These are phyloP conservation scores for Atopsyche davidsoni DNA, from an alignment of 1,140 invertebrate species.

Conservation along the genomic window DNA sequence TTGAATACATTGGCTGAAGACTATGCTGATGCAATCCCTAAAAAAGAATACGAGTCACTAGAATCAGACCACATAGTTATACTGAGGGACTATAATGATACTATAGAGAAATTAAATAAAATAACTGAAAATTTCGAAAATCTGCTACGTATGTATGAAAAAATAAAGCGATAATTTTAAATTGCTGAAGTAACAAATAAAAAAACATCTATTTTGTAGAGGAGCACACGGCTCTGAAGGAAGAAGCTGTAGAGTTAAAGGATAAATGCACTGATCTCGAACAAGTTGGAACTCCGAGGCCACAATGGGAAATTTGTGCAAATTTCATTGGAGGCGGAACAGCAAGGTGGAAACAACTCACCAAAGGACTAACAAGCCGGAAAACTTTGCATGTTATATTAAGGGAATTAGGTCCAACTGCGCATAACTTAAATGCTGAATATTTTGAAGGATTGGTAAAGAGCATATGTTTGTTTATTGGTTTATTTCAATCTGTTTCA, in stretches of 20 bases:
- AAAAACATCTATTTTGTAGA: constrained; percentile 24
- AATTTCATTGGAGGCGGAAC: constrained; percentile 44
- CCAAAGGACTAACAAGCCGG: constrained; percentile 38
- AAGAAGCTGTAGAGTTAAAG: constrained; percentile 39
- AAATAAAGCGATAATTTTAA: neutral
- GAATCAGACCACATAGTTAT: constrained; percentile 33
- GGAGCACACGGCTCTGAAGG: constrained; percentile 33
- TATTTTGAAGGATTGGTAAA: constrained; percentile 45
- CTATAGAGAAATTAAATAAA: constrained; percentile 32
- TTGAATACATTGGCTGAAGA: constrained; percentile 39
- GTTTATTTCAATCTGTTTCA: too few relatives aligned
- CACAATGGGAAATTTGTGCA: constrained; percentile 44
- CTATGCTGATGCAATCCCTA: constrained; percentile 41
- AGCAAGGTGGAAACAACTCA: constrained; percentile 43
- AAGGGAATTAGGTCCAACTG: constrained; percentile 42
- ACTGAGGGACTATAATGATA: constrained; percentile 30
- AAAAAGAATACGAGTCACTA: constrained; percentile 37
- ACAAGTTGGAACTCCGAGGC: constrained; percentile 42
- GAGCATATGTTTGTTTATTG: too few relatives aligned
- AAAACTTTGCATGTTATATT: constrained; percentile 40
- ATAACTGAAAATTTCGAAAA: constrained; percentile 34
- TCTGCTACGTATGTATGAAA: constrained; percentile 33
- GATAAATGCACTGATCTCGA: constrained; percentile 42
- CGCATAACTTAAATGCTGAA: constrained; percentile 41
- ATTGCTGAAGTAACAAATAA: neutral